These are phyloP conservation scores for Caprella mutica DNA, from an alignment of 2,888 invertebrate species.

Conservation along the genomic window DNA sequence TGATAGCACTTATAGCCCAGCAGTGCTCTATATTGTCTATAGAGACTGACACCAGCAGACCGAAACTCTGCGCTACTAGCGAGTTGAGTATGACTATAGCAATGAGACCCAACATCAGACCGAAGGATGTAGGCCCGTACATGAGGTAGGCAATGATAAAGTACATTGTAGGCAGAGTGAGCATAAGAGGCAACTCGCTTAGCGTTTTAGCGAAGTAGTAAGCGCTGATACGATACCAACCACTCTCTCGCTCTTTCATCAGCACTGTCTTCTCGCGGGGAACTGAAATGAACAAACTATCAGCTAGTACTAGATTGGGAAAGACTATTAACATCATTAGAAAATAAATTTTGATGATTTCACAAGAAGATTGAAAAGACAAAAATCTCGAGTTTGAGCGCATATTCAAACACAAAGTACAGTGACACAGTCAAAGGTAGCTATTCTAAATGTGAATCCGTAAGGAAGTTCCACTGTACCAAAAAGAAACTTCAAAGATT, in stretches of 20 bases:
- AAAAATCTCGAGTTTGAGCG: no score
- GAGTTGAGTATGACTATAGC: slow-evolving; percentile 58
- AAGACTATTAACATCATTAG: no score
- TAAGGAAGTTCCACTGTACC: no score
- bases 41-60: slow-evolving; percentile 64
- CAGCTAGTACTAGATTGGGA: no score
- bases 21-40: slow-evolving; percentile 66
- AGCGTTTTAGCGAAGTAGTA: slow-evolving; percentile 72
- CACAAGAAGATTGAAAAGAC: no score
- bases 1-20: slow-evolving; percentile 62
- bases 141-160: slow-evolving; percentile 65
- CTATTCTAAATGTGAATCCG: no score
- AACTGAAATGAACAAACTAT: no score
- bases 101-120: slow-evolving; percentile 57
- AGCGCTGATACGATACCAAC: slow-evolving; percentile 64
- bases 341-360: no score
- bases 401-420: no score
- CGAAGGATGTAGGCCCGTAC: slow-evolving; percentile 48
- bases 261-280: slow-evolving; percentile 67
- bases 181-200: slow-evolving; percentile 61
- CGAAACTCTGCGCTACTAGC: slow-evolving; percentile 60
- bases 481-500: no score
- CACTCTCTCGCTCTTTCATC: slow-evolving; percentile 64
- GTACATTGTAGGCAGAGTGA: slow-evolving; percentile 62
- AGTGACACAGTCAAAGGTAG: no score